Evolutionary conservation across 1,140 invertebrate species (phyloP).

Genomic region (Gryllus bimaculatus): DNA sequence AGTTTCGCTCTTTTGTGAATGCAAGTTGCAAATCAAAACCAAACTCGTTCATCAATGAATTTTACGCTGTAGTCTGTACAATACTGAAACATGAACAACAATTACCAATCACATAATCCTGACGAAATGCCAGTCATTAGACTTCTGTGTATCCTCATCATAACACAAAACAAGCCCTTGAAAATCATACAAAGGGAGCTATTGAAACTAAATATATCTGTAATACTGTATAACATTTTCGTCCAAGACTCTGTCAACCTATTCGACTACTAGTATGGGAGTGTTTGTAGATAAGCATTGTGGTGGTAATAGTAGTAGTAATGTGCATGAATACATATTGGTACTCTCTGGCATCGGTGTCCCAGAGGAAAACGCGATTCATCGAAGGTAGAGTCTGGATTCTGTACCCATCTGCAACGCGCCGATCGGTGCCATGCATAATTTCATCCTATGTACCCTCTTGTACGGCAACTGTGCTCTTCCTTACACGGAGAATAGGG

Average conservation of each 20-base stretch:
- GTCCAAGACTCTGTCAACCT: conserved; percentile 3
- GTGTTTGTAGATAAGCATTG: not conserved
- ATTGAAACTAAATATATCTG: not conserved
- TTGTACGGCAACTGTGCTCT: not conserved
- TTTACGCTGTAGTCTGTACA: not conserved
- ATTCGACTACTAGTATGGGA: not conserved
- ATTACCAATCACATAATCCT: not conserved
- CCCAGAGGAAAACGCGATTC: not conserved
- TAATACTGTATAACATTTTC: conserved; percentile 6
- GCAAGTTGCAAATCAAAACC: not conserved
- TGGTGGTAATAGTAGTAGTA: not conserved
- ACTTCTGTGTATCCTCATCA: not conserved
- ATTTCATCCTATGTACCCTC: not conserved
- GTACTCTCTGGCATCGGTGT: not conserved
- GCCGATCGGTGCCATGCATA: not conserved
- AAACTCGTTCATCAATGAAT: not conserved
- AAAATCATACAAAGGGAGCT: not conserved
- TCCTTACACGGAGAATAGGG: not conserved
- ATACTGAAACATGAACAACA: not conserved
- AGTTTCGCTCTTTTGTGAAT: not conserved
- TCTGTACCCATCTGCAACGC: not conserved
- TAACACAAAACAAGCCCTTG: conserved; percentile 8
- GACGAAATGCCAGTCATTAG: not conserved
- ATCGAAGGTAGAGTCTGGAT: not conserved
- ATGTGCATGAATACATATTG: conserved; percentile 5